phyloP scores from a whole-genome alignment of 2,797 vertebrate species.

The Tarsius wallacei region DNA sequence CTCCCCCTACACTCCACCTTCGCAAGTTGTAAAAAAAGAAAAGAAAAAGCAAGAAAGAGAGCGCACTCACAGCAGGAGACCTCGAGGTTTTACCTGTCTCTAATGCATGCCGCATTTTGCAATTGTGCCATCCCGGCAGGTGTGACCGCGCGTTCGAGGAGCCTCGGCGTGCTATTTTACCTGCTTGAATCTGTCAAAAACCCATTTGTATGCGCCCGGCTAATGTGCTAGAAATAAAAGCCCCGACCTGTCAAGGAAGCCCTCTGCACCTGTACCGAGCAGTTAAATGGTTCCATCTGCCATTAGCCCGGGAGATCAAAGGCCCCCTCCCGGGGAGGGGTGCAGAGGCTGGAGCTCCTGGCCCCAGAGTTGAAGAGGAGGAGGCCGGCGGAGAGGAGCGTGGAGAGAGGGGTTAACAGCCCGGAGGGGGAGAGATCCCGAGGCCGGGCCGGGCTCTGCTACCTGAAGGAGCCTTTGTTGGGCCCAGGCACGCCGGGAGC shows the following conservation, averaged over 20 bases:
- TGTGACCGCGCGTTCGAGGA: slow-evolving; percentile 81
- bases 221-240: slow-evolving; percentile 92
- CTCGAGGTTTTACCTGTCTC: slow-evolving; percentile 86
- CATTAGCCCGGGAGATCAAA: slow-evolving; percentile 92
- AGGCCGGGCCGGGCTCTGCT: slow-evolving; percentile 63
- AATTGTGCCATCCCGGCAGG: slow-evolving; percentile 86
- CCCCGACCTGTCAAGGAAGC: slow-evolving; percentile 91
- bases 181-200: slow-evolving; percentile 90
- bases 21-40: slow-evolving; percentile 29
- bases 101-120: slow-evolving; percentile 88
- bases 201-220: slow-evolving; percentile 74
- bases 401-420: slow-evolving; percentile 40
- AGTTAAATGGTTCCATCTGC: slow-evolving; percentile 91
- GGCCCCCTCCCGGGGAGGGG: slow-evolving; percentile 89
- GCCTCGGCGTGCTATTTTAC: slow-evolving; percentile 86
- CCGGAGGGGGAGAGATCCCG: background rate
- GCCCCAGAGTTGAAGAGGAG: slow-evolving; percentile 88
- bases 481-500: slow-evolving; percentile 87
- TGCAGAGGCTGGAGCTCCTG: slow-evolving; percentile 90
- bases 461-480: slow-evolving; percentile 93
- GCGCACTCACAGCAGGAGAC: slow-evolving; percentile 83
- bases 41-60: background rate
- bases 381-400: slow-evolving; percentile 78
- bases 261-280: slow-evolving; percentile 92
- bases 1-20: slow-evolving; percentile 78